Evolutionary conservation across 2,113 vertebrate genomes (phyloP).

Genomic region (Zosterops pallidus): DNA sequence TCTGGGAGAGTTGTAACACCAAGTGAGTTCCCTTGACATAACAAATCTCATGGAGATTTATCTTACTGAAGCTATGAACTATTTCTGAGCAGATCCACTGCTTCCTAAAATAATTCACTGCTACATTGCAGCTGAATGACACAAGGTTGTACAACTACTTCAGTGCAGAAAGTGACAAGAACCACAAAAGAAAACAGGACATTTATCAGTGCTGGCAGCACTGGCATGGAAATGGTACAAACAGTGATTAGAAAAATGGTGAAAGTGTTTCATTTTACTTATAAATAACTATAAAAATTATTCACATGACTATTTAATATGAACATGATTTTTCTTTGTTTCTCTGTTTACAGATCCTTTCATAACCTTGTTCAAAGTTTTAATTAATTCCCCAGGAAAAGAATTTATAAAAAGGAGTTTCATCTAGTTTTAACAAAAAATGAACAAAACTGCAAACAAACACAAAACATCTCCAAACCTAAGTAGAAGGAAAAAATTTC

Average conservation of each 20-base stretch:
- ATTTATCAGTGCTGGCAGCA: not conserved
- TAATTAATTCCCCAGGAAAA: not conserved
- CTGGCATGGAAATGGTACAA: not conserved
- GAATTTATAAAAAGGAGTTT: not conserved
- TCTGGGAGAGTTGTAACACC: not conserved
- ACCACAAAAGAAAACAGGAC: not conserved
- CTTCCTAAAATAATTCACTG: not conserved
- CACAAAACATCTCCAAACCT: not conserved
- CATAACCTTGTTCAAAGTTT: not conserved
- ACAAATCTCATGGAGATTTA: not conserved
- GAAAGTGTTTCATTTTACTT: not conserved
- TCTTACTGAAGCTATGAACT: not conserved
- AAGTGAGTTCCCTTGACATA: not conserved
- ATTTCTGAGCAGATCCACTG: not conserved
- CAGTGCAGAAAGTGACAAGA: not conserved
- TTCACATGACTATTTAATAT: not conserved
- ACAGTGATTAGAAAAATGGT: not conserved
- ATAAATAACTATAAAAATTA: not conserved
- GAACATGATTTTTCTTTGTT: rapidly evolving
- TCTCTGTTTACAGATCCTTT: not conserved
- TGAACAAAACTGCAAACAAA: not conserved
- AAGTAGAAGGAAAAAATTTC: not conserved
- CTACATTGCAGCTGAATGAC: not conserved
- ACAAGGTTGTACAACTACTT: not conserved
- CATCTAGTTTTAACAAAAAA: not conserved